Conservation (phyloP, 1,140 invertebrate species). For the Drosophila ficusphila region DNA sequence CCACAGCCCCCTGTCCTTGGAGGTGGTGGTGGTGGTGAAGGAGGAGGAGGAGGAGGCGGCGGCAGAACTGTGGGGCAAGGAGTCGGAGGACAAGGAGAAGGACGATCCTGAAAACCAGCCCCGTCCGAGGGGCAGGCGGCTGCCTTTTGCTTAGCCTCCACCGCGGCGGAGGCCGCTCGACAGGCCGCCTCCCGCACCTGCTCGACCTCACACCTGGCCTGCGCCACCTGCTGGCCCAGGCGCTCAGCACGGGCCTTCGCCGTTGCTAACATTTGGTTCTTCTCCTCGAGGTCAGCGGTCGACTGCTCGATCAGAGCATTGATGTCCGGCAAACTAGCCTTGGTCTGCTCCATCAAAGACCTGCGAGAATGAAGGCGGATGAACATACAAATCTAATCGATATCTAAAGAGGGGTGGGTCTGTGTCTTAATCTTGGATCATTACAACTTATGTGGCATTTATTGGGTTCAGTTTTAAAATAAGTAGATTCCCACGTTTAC, state of each 20-base stretch:
- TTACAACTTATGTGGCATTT: no score
- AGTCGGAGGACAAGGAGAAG: background rate
- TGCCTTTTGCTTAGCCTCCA: conserved; percentile 85
- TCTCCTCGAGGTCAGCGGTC: conserved; percentile 86
- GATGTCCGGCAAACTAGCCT: conserved; percentile 86
- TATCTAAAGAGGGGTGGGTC: background rate
- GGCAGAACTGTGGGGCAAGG: no score
- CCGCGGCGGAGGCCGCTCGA: conserved; percentile 86
- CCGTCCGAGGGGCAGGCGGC: background rate
- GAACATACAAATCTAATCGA: background rate
- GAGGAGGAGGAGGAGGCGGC: no score
- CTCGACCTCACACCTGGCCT: conserved; percentile 86
- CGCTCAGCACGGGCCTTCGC: conserved; percentile 86
- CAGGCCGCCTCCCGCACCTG: conserved; percentile 87
- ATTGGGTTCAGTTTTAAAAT: no score
- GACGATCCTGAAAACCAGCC: no score
- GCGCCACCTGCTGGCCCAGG: conserved; percentile 86
- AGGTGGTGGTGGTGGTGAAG: background rate
- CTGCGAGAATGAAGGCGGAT: background rate
- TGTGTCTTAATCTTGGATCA: no score
- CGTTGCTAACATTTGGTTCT: conserved; percentile 86
- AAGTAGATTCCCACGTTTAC: no score
- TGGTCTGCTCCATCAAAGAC: conserved; percentile 84
- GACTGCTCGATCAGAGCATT: conserved; percentile 85
- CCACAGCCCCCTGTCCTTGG: background rate